Conservation (phyloP, 2,797 vertebrate genomes). For the Tamandua tetradactyla region DNA sequence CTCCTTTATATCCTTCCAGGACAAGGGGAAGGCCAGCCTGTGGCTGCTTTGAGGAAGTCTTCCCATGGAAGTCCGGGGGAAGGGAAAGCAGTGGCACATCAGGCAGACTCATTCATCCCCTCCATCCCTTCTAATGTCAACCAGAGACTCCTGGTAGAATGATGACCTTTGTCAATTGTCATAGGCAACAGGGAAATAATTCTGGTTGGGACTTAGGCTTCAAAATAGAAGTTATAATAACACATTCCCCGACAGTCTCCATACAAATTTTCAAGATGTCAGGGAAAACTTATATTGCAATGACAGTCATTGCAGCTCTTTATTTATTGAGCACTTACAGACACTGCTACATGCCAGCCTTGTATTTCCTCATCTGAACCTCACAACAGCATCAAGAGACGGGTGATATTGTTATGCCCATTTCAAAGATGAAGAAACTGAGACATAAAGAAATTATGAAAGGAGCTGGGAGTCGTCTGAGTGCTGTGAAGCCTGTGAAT, state of each 20-base stretch:
- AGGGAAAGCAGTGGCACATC: neutral
- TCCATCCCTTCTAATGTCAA: neutral
- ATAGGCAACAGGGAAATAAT: neutral
- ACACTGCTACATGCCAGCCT: fast-evolving
- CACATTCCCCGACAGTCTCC: neutral
- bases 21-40: neutral
- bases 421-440: neutral
- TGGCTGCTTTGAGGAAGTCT: neutral
- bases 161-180: neutral
- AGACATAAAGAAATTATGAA: neutral
- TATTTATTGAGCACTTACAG: neutral
- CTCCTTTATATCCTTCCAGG: neutral
- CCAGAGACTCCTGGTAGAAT: neutral
- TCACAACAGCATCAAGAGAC: neutral
- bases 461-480: too few relatives aligned
- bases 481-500: too few relatives aligned
- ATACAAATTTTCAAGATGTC: neutral
- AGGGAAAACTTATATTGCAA: neutral
- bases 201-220: neutral
- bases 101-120: neutral
- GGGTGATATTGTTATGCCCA: neutral
- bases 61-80: neutral
- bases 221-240: neutral
- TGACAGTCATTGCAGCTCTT: fast-evolving
- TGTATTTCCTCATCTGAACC: neutral